Evolutionary conservation across 2,113 vertebrate genomes (phyloP), one percentile per base, ranked within the genome.

Genomic region (Tilapia sparmanii): DNA sequence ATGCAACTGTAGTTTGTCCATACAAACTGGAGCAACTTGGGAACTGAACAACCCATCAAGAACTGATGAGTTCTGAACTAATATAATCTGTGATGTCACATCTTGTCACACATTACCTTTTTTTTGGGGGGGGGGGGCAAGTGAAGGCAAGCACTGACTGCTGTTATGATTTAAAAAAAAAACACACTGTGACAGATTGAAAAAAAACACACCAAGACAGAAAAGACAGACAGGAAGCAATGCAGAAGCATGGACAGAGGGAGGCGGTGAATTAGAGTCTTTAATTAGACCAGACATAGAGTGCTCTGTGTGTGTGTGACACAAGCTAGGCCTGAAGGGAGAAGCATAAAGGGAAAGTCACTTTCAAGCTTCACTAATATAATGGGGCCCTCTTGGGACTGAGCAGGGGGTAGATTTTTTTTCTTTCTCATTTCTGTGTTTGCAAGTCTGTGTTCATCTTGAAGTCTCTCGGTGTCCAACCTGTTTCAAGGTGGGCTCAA

Each of bases 301-400:
- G 71, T 24, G 73, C 80, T 89, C 85, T 82, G 79, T 93, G 82
- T 19, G 35, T 68, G 91, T 84, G 52, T 90, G 57, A 87, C 91
- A 80, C 88, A 76, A 88, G 90, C 89, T 7, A 83, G 83, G 90
- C 93, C 94, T 89, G 68, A 86, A 89, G 93, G 86, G 81, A 83
- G 73, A 80, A 71, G 89, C 66, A 83, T 80, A 83, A 89, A 89
- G 57, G 80, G 87, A 95, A 95, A 95, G 95, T 95, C 93, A 96
- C 94, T 93, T 95, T 96, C 94, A 94, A 96, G 93, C 93, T 93
- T 33, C 71, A 85, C 86, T 90, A 93, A 93, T 90, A 91, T 94
- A 93, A 95, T 92, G 84, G 82, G 61, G 54, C 55, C 84, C 89
- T 82, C 33, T 2, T 83, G 78, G 90, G 91, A 90, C 85, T 15